Evolutionary conservation across 2,797 vertebrate species (phyloP).

Genomic region (Hippopotamyrus pictus): DNA sequence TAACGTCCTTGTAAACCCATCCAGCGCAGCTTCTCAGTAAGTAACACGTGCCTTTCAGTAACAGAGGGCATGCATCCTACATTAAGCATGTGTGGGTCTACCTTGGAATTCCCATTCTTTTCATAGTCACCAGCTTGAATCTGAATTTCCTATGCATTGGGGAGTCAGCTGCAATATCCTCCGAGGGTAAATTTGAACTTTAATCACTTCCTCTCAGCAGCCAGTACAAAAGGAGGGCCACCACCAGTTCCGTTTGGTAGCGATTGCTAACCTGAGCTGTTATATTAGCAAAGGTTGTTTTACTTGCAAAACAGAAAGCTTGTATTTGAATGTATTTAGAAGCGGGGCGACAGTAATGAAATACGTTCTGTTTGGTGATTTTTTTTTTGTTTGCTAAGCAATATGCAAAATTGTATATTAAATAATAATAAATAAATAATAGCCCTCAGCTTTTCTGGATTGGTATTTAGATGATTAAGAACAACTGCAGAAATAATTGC

Average conservation of each 20-base stretch:
- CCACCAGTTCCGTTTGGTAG: not conserved
- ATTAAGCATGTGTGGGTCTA: not conserved
- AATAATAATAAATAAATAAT: slow-evolving; percentile 16
- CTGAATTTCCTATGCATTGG: not conserved
- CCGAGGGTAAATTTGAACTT: not conserved
- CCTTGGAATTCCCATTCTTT: not conserved
- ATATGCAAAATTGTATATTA: not conserved
- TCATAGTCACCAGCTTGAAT: not conserved
- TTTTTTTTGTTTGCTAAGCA: not conserved
- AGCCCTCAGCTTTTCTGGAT: not conserved
- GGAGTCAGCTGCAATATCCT: not conserved
- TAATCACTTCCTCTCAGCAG: not conserved
- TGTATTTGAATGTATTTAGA: not conserved
- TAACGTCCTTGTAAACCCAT: slow-evolving; percentile 3
- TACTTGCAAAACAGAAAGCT: slow-evolving; percentile 1
- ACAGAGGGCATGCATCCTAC: not conserved
- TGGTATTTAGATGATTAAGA: not conserved
- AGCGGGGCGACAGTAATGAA: not conserved
- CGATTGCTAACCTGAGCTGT: not conserved
- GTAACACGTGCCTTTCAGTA: not conserved
- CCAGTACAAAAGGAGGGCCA: not conserved
- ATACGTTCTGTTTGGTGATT: not conserved
- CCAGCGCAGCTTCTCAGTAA: not conserved
- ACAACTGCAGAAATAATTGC: not conserved
- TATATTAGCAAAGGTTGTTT: not conserved